A percentile compares a stretch with the other conserved stretches of the same genome.
These are phyloP conservation scores for Heterodera carotae DNA, from an alignment of 1,140 invertebrate genomes.

Conservation along the genomic window DNA sequence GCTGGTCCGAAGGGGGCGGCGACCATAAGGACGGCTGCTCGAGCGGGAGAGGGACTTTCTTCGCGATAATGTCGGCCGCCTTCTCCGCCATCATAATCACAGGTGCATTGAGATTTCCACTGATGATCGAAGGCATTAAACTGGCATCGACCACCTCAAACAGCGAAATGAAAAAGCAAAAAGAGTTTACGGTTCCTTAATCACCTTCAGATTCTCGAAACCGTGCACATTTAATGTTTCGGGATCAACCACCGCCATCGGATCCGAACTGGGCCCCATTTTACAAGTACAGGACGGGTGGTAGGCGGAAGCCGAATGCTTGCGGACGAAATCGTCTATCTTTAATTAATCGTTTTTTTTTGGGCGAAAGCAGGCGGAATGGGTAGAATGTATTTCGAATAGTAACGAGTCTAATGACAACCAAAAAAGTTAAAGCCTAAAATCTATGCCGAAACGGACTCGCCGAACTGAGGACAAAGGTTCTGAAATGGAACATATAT, in stretches of 20 bases:
- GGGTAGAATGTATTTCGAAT: no score
- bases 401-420: no score
- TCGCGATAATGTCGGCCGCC: conserved; percentile 69
- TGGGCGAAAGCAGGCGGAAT: no score
- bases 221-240: conserved; percentile 67
- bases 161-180: conserved; percentile 12
- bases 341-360: conserved; percentile 2
- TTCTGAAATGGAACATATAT: no score
- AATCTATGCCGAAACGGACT: no score
- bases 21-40: conserved; percentile 54
- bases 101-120: conserved; percentile 70
- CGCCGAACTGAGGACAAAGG: no score
- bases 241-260: conserved; percentile 68
- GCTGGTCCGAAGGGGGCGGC: conserved; percentile 37
- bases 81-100: conserved; percentile 71
- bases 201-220: conserved; percentile 66
- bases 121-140: conserved; percentile 70
- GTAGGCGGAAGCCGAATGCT: conserved; percentile 68
- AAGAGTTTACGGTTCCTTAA: neutral
- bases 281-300: conserved; percentile 70
- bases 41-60: conserved; percentile 48
- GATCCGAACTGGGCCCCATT: conserved; percentile 67
- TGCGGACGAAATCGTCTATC: conserved; percentile 58
- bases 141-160: conserved; percentile 70
- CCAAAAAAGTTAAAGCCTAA: no score